Base-by-base conservation (phyloP, 2,888 invertebrate genomes). In the Sericinus montela region DNA sequence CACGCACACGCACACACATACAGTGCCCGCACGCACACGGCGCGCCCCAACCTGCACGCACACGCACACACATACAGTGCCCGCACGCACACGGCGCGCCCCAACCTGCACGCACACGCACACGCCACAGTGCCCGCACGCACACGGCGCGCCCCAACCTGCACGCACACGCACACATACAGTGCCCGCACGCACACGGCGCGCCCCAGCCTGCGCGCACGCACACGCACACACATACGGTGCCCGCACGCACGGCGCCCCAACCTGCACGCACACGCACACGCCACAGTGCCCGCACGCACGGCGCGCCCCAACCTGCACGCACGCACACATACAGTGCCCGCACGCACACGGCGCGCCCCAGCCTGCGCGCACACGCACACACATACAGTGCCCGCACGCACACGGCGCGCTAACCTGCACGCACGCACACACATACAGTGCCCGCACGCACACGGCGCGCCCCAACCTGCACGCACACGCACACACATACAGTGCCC, bases 291-390 rank as follows among this genome's bases (percentile, higher is more conserved):
- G 97, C 10, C 94, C 95, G 45, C 92, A 91, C 45, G 94, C 91
- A 75, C 96, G 95, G 0, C 98, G 98, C 16, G 97, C 95, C 98
- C 98, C n/a, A 99, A 23, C 97, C 98, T 35, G 96, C 94, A 88
- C 98, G 98, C 14, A 93, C 93, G 35, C 92, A 90, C 19, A 98
- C 94, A 55, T 92, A 93, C 9, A 98, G 97, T 0, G 97, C 94
- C 92, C 95, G 95, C 9, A 99, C 92, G 91, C 45, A 94, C 91
- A 75, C 96, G 95, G 0, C 98, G 98, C 16, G 97, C 95, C 98
- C 98, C n/a, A 99, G 25, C 97, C 98, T 35, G 96, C 94, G 88
- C 98, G 98, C 14, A 93, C 93, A 34, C 92, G 90, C 19, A 98
- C 94, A 55, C 92, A 93, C 9, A 98, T 97, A 0, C 99, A 98